phyloP scores from a whole-genome alignment of 2,888 invertebrate species.

The Deroplatys truncata region DNA sequence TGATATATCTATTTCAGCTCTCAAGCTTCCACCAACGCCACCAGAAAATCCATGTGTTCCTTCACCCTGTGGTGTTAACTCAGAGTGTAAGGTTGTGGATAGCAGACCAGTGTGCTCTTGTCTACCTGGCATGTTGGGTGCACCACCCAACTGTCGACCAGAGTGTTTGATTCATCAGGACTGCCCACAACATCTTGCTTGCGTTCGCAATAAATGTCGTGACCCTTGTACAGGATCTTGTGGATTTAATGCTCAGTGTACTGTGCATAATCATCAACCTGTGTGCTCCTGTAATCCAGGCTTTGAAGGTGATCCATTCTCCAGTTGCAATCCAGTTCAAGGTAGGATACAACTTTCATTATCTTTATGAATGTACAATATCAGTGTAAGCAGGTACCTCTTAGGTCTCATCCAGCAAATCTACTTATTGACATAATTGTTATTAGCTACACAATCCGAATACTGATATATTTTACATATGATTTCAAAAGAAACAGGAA shows the following conservation, averaged over 20 bases:
- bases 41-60: constrained; percentile 58
- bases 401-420: too few relatives aligned
- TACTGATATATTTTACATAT: too few relatives aligned
- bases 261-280: constrained; percentile 69
- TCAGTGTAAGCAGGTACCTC: constrained; percentile 27
- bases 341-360: constrained; percentile 30
- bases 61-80: constrained; percentile 69
- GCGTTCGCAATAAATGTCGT: constrained; percentile 63
- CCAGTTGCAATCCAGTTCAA: constrained; percentile 58
- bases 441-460: too few relatives aligned
- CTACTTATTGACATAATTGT: too few relatives aligned
- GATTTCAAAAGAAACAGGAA: too few relatives aligned
- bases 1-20: constrained; percentile 1
- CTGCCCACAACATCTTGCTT: constrained; percentile 69
- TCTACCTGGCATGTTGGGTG: constrained; percentile 67
- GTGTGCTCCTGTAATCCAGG: constrained; percentile 68
- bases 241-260: constrained; percentile 71
- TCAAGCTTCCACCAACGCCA: constrained; percentile 8
- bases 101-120: constrained; percentile 69
- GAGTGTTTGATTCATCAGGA: constrained; percentile 76
- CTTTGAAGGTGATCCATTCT: constrained; percentile 77
- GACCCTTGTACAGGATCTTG: constrained; percentile 75
- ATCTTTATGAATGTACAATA: neutral
- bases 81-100: constrained; percentile 51
- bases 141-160: constrained; percentile 73